A percentile compares a stretch with the other conserved stretches of the same genome.
Conservation (phyloP, 2,113 vertebrate genomes). For the Cardinalis cardinalis region DNA sequence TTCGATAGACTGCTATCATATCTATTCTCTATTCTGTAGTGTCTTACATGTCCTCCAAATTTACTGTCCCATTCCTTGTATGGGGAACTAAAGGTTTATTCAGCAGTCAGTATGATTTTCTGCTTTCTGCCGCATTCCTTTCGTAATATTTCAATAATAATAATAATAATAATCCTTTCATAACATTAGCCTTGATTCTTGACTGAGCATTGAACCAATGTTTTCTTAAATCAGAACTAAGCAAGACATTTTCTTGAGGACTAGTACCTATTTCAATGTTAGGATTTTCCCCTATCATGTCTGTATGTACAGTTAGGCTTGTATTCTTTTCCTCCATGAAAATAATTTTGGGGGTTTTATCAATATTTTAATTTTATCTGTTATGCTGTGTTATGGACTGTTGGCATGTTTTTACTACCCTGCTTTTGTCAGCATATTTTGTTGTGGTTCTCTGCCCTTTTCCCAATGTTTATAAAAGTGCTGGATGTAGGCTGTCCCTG, state of each 20-base stretch:
- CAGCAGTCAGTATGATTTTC: not conserved
- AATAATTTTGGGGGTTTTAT: not conserved
- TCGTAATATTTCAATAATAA: not conserved
- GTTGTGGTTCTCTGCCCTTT: not conserved
- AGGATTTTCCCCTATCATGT: not conserved
- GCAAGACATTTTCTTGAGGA: not conserved
- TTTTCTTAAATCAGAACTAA: not conserved
- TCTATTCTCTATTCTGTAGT: not conserved
- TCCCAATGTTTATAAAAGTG: not conserved
- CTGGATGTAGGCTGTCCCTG: not conserved
- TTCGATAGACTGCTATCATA: rapidly evolving
- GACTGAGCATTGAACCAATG: not conserved
- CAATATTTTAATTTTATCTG: not conserved
- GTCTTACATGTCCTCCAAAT: not conserved
- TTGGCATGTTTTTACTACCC: not conserved
- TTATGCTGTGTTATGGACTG: not conserved
- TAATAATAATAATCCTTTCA: not conserved
- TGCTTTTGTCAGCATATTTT: not conserved
- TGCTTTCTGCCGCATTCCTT: not conserved
- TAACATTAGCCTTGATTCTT: not conserved
- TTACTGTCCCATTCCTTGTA: not conserved
- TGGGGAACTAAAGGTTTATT: not conserved
- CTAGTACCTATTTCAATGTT: not conserved
- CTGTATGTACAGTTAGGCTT: not conserved
- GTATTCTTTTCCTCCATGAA: not conserved